Conservation (phyloP, 2,113 vertebrate genomes). For the Oophaga pumilio region DNA sequence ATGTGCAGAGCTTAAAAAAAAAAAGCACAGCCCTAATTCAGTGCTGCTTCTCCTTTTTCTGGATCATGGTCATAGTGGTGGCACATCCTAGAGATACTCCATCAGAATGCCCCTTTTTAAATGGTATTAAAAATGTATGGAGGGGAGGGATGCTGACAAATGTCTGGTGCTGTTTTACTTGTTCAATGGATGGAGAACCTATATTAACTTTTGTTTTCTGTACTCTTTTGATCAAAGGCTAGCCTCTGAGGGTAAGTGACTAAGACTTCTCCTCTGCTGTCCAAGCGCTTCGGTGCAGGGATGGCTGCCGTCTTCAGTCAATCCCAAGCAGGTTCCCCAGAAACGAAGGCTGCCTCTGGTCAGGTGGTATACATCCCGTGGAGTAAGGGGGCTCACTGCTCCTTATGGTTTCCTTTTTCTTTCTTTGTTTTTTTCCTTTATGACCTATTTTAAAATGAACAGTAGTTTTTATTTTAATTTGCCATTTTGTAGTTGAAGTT, state of each 20-base stretch:
- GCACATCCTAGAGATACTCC: too few species aligned
- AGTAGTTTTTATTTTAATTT: constrained; percentile 13
- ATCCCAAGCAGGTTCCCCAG: constrained; percentile 80
- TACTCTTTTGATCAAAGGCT: constrained; percentile 88
- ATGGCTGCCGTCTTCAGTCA: constrained; percentile 84
- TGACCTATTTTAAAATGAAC: constrained; percentile 33
- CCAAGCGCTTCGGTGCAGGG: constrained; percentile 83
- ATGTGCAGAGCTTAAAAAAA: too few species aligned
- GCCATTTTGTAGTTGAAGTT: background rate
- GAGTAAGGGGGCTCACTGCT: constrained; percentile 77
- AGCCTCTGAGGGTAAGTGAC: constrained; percentile 89
- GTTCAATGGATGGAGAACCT: constrained; percentile 74
- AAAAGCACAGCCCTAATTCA: too few species aligned
- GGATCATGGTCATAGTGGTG: too few species aligned
- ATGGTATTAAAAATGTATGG: background rate
- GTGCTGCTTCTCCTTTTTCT: too few species aligned
- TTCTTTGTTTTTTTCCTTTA: constrained; percentile 39
- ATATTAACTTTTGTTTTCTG: constrained; percentile 87
- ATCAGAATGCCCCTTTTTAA: too few species aligned
- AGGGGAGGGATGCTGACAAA: constrained; percentile 71
- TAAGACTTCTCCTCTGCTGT: constrained; percentile 88
- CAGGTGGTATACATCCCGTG: constrained; percentile 78
- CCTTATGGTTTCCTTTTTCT: constrained; percentile 65
- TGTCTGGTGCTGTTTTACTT: constrained; percentile 78
- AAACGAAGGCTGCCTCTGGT: constrained; percentile 82